These are phyloP conservation scores for Drosophila cardini DNA, from an alignment of 1,140 invertebrate species.

Conservation along the genomic window DNA sequence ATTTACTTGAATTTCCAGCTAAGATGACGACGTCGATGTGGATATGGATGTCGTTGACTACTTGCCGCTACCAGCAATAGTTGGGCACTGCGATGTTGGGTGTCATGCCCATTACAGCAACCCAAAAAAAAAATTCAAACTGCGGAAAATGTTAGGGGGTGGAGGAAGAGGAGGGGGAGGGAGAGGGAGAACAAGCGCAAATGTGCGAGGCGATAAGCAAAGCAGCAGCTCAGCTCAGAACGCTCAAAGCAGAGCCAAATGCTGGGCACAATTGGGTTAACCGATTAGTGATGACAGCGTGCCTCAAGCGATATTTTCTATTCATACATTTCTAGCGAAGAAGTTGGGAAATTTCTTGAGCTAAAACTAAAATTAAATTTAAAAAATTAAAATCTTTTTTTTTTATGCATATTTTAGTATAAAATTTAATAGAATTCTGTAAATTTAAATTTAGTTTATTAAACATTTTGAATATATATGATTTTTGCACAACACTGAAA, in stretches of 20 bases:
- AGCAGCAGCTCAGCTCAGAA: slow-evolving; percentile 51
- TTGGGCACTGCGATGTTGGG: slow-evolving; percentile 16
- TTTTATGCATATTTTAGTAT: too few species aligned
- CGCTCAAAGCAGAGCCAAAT: slow-evolving; percentile 12
- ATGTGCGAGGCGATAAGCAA: slow-evolving; percentile 81
- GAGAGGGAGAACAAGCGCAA: slow-evolving; percentile 65
- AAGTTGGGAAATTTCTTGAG: too few species aligned
- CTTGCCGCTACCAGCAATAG: slow-evolving; percentile 42
- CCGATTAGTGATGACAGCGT: slow-evolving; percentile 7
- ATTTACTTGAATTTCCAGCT: slow-evolving; percentile 78
- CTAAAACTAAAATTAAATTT: too few species aligned
- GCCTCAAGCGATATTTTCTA: background rate
- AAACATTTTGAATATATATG: too few species aligned
- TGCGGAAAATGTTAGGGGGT: slow-evolving; percentile 26
- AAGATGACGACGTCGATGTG: slow-evolving; percentile 53
- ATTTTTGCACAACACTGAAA: background rate
- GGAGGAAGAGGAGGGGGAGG: background rate
- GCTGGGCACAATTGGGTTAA: slow-evolving; percentile 21
- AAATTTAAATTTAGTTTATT: too few species aligned
- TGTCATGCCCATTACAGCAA: slow-evolving; percentile 50
- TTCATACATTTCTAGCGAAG: too few species aligned
- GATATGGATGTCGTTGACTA: slow-evolving; percentile 68
- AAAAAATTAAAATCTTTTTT: too few species aligned
- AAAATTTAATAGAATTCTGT: too few species aligned
- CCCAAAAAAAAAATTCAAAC: slow-evolving; percentile 15